These are phyloP conservation scores for Microctenopoma lineatum DNA, from an alignment of 2,797 vertebrate genomes.

Conservation along the genomic window DNA sequence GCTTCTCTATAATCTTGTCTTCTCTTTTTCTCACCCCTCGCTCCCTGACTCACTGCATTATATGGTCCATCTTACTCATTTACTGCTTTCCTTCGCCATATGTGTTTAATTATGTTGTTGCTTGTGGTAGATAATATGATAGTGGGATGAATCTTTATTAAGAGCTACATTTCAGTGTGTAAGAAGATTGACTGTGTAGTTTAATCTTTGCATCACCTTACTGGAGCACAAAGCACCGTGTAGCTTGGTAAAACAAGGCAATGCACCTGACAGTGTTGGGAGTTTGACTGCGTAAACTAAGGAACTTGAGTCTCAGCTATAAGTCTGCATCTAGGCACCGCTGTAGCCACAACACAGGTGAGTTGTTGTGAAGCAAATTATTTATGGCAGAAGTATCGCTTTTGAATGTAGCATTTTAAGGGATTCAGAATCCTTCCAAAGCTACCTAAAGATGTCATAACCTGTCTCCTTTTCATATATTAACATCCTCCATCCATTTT, in stretches of 20 bases:
- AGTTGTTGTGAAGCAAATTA: neutral
- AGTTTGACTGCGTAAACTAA: neutral
- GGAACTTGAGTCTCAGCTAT: neutral
- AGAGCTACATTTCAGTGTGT: conserved; percentile 13
- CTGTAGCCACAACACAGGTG: neutral
- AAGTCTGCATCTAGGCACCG: neutral
- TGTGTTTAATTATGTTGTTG: conserved; percentile 62
- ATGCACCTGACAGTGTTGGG: neutral
- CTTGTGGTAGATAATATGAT: conserved; percentile 53
- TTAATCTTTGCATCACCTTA: neutral
- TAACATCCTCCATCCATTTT: too few species aligned
- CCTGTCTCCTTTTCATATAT: neutral
- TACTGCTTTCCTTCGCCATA: conserved; percentile 41
- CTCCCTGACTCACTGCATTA: conserved; percentile 67
- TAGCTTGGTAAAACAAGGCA: neutral
- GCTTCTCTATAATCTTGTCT: conserved; percentile 79
- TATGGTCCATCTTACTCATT: conserved; percentile 70
- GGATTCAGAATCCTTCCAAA: neutral
- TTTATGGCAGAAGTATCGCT: neutral
- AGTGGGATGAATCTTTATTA: conserved; percentile 33
- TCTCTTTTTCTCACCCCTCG: conserved; percentile 72
- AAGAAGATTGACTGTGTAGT: neutral
- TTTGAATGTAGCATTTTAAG: neutral
- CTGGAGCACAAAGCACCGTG: neutral
- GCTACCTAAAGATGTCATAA: neutral